Evolutionary conservation across 2,797 vertebrate species (phyloP).

Genomic region (Hirundo rustica): DNA sequence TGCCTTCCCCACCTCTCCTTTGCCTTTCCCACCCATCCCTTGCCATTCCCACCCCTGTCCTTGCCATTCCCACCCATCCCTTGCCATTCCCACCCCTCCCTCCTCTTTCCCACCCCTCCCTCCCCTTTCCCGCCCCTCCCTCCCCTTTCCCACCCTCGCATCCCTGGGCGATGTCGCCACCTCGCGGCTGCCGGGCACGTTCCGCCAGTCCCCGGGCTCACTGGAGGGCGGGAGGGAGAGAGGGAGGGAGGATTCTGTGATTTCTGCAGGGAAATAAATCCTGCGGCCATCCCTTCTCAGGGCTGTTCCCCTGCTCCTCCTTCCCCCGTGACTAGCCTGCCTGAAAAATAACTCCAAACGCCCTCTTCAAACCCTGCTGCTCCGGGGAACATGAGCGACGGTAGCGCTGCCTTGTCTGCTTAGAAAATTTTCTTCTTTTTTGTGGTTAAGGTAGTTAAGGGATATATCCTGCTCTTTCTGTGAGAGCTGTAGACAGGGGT

Average conservation of each 20-base stretch:
- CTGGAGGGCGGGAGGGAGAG: neutral
- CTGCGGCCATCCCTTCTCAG: too few relatives aligned
- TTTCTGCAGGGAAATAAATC: neutral
- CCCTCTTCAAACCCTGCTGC: fast-evolving
- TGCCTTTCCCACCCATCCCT: too few relatives aligned
- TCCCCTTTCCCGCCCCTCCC: too few relatives aligned
- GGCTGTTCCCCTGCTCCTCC: neutral
- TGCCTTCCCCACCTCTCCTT: too few relatives aligned
- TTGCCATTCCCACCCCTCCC: too few relatives aligned
- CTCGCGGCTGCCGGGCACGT: neutral
- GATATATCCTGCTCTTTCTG: neutral
- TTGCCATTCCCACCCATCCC: neutral
- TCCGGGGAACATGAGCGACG: neutral
- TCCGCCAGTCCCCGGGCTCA: neutral
- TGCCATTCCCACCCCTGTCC: too few relatives aligned
- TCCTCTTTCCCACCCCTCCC: neutral
- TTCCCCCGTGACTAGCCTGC: neutral
- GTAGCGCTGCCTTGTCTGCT: neutral
- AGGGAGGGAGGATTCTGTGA: neutral
- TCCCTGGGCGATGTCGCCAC: neutral
- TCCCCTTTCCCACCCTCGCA: neutral
- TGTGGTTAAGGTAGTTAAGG: neutral
- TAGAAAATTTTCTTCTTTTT: neutral
- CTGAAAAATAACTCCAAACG: neutral
- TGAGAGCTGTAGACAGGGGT: neutral